phyloP scores from a whole-genome alignment of 2,888 invertebrate genomes.

The Tridacna gigas region DNA sequence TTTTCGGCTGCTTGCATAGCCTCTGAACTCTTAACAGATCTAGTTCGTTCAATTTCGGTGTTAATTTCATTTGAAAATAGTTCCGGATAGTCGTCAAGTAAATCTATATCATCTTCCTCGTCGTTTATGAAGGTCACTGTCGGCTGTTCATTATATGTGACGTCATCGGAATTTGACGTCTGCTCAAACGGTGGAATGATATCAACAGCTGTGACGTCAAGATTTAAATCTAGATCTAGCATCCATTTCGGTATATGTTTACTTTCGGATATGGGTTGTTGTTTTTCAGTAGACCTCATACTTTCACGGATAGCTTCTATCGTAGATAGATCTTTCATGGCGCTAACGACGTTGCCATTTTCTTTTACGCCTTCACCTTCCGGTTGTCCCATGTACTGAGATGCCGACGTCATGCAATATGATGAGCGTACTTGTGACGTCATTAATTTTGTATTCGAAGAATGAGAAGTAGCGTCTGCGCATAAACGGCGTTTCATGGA shows the following conservation, averaged over 20 bases:
- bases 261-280: neutral
- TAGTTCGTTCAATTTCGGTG: neutral
- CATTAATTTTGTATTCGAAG: neutral
- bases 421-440: conserved; percentile 13
- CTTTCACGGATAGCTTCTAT: conserved; percentile 52
- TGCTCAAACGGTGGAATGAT: conserved; percentile 51
- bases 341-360: conserved; percentile 15
- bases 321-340: conserved; percentile 52
- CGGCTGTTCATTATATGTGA: conserved; percentile 43
- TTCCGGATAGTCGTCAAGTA: conserved; percentile 18
- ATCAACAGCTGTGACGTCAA: conserved; percentile 56
- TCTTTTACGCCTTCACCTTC: neutral
- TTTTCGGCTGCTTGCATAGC: neutral
- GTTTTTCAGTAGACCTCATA: conserved; percentile 38
- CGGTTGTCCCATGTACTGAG: conserved; percentile 14
- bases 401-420: conserved; percentile 43
- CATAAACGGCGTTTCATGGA: conserved; percentile 33
- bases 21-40: neutral
- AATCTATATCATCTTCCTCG: conserved; percentile 23
- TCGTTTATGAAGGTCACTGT: conserved; percentile 39
- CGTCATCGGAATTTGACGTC: conserved; percentile 1
- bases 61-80: neutral
- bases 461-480: neutral
- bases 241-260: conserved; percentile 51
- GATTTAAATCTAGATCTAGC: conserved; percentile 58